Evolutionary conservation across 2,888 invertebrate species (phyloP), one percentile per base, ranked within the genome.

Genomic region (Agrochola lota): DNA sequence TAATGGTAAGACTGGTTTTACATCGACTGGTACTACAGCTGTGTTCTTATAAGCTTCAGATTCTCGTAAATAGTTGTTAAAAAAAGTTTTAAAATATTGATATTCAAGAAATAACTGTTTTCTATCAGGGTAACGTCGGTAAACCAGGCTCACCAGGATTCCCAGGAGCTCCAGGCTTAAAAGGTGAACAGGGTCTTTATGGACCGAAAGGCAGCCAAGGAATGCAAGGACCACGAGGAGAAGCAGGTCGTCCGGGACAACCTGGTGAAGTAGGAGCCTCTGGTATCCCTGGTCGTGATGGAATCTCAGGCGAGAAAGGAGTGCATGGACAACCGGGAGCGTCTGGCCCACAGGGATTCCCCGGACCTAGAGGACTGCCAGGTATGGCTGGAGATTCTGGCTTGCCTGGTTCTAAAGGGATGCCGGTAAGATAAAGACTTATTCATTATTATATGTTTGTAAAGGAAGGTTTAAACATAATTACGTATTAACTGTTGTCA

Each of bases 81-180:
- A 59, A 17, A 17, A 11, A 15, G 0, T 1, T 8, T 17, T 40
- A 11, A 5, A 0, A 11, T 69, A 5, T 17, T 40, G 1, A 49
- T 46, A 17, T 12, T 30, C 30, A 62, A 15, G 3, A 12, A 17
- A 64, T 52, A 7, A 55, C 5, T 11, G 62, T 64, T 64, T 52
- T 7, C 92, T 30, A 0, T 6, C 84, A 98, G 97, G 99, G 99
- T 59, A 97, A 98, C 49, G 95, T 98, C 71, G 99, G 99, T 2
- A 98, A 99, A 95, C 96, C 98, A 35, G 99, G 99, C 6, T 96
- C 98, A 26, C 98, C 98, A 43, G 99, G 99, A 4, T 98, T 98
- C 91, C 98, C 98, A 12, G 99, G 99, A 52, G 97, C 97, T 83
- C 98, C 98, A 43, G 99, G 99, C 6, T 95, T 97, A 57, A 99